Percentiles rank a stretch among this genome's conserved stretches.
Conservation (phyloP, 2,797 vertebrate genomes). For the Protosalanx chinensis region DNA sequence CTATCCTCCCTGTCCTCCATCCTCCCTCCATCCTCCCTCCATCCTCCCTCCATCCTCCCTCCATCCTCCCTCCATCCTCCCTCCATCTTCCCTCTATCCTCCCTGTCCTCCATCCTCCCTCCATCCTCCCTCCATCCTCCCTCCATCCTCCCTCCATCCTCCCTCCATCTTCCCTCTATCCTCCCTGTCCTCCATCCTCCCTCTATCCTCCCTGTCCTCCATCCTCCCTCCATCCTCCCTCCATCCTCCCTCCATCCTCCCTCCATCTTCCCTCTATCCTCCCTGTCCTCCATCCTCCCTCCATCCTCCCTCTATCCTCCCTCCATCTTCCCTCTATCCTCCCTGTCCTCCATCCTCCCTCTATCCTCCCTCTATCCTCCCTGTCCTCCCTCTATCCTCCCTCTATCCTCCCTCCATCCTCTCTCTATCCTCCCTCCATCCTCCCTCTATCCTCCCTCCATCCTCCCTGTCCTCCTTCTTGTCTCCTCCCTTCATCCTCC, state of each 20-base stretch:
- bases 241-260: neutral
- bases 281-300: neutral
- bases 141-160: neutral
- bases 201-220: neutral
- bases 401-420: neutral
- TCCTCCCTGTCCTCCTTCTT: neutral
- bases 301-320: neutral
- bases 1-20: slow-evolving; percentile 23
- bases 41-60: slow-evolving; percentile 29
- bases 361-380: neutral
- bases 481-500: no score
- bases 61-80: slow-evolving; percentile 11
- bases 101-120: no score
- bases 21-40: slow-evolving; percentile 19
- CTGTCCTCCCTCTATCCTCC: no score
- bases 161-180: slow-evolving; percentile 13
- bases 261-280: neutral
- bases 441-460: neutral
- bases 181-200: neutral
- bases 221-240: slow-evolving; percentile 10
- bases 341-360: no score
- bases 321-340: neutral
- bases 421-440: no score
- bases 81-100: no score
- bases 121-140: no score